These are phyloP conservation scores for Neolamprologus longior DNA, from an alignment of 2,113 vertebrate genomes.

Conservation along the genomic window DNA sequence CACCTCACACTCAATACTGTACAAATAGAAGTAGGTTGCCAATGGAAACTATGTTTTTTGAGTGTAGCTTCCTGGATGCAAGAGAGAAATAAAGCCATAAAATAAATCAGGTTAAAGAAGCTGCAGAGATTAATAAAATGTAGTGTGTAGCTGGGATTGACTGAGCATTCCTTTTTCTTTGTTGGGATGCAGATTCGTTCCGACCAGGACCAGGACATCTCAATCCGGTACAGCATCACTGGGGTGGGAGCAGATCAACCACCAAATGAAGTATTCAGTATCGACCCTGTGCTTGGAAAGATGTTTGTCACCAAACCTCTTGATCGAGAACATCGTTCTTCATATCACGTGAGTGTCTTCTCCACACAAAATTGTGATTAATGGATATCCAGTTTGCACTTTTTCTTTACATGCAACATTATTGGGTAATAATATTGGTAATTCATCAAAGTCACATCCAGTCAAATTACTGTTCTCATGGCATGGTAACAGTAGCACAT, in stretches of 20 bases:
- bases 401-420: not conserved
- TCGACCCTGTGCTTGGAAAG: conserved; percentile 86
- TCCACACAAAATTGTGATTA: not conserved
- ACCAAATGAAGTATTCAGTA: conserved; percentile 90
- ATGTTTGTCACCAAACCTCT: conserved; percentile 93
- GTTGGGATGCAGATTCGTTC: conserved; percentile 83
- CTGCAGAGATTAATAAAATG: not conserved
- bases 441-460: not conserved
- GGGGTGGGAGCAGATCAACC: conserved; percentile 90
- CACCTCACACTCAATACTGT: not conserved
- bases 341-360: conserved; percentile 82
- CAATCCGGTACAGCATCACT: conserved; percentile 92
- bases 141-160: not conserved
- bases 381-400: not conserved
- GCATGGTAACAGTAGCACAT: not conserved
- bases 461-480: not conserved
- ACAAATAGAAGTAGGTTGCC: not conserved
- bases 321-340: conserved; percentile 88
- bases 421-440: not conserved
- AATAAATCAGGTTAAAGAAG: not conserved
- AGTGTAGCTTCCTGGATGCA: not conserved
- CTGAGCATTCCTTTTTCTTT: not conserved
- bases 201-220: conserved; percentile 91
- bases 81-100: not conserved
- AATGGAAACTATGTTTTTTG: not conserved